phyloP scores from a whole-genome alignment of 2,888 invertebrate genomes.

The Allophyes oxyacanthae region DNA sequence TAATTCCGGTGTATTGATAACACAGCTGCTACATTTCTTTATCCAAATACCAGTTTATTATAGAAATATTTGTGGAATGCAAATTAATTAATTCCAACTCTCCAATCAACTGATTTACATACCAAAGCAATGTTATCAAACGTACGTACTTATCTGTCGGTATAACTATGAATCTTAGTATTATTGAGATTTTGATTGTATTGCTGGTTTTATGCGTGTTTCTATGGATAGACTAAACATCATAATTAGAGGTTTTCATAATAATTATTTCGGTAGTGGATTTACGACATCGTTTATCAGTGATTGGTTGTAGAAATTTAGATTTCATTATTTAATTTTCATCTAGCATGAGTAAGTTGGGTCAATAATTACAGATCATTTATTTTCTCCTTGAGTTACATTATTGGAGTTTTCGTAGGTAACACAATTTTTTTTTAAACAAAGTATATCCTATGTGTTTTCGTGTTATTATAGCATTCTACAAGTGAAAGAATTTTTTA shows the following conservation, averaged over 20 bases:
- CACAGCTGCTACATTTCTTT: constrained; percentile 26
- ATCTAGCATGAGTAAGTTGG: too few species aligned
- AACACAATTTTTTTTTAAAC: too few species aligned
- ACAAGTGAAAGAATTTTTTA: too few species aligned
- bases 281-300: constrained; percentile 11
- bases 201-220: constrained; percentile 19
- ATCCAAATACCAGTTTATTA: constrained; percentile 43
- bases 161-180: constrained; percentile 27
- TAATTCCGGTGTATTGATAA: constrained; percentile 15
- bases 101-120: constrained; percentile 53
- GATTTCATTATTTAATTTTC: background rate
- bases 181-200: constrained; percentile 37
- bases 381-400: too few species aligned
- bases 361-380: too few species aligned
- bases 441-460: too few species aligned
- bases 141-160: constrained; percentile 22
- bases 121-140: constrained; percentile 47
- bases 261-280: background rate
- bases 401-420: too few species aligned
- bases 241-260: constrained; percentile 21
- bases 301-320: constrained; percentile 13
- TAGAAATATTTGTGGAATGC: constrained; percentile 50
- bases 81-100: constrained; percentile 53
- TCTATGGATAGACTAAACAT: constrained; percentile 12
- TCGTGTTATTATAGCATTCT: too few species aligned